Evolutionary conservation across 1,140 invertebrate genomes (phyloP), one percentile per base, ranked within the genome.

Genomic region (Hypsibius dujardini): DNA sequence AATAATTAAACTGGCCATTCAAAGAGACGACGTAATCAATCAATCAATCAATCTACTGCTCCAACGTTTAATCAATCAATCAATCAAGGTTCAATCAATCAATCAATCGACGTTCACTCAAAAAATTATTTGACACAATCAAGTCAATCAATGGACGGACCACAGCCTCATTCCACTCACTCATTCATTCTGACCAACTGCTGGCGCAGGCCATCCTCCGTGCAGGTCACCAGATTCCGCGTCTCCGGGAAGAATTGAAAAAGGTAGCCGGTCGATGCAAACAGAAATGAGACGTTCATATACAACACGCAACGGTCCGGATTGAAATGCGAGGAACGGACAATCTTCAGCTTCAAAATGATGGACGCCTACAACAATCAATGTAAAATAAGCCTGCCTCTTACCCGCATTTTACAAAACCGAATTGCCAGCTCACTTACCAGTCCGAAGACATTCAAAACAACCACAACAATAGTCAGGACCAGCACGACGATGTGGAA

Each of bases 401-500:
- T n/a, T n/a, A n/a, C n/a, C 7, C n/a, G 7, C n/a, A 56, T 56
- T 56, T 56, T 56, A n/a, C n/a, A n/a, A n/a, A 56, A 56, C n/a
- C 50, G n/a, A n/a, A 56, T 67, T 14, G 42, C 7, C 12, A 67
- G 3, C 42, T 14, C 3, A 67, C 62, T 67, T 67, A 67, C 62
- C 62, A 67, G 12, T 42, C 7, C 62, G 45, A 67, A 67, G 3
- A 42, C 42, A 42, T 67, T 67, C 7, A 67, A 42, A 56, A 56
- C 50, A n/a, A 56, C 50, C 7, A 7, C 7, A 7, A 56, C n/a
- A 7, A 56, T n/a, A 56, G 50, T n/a, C 7, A 56, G 50, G n/a
- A 56, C n/a, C 50, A 56, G 50, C n/a, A 56, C n/a, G n/a, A 56
- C 50, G 50, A 56, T 56, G 50, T 56, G 50, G n/a, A 56, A 56